Conservation (phyloP, 2,888 invertebrate genomes). For the Himalopsyche anomala region DNA sequence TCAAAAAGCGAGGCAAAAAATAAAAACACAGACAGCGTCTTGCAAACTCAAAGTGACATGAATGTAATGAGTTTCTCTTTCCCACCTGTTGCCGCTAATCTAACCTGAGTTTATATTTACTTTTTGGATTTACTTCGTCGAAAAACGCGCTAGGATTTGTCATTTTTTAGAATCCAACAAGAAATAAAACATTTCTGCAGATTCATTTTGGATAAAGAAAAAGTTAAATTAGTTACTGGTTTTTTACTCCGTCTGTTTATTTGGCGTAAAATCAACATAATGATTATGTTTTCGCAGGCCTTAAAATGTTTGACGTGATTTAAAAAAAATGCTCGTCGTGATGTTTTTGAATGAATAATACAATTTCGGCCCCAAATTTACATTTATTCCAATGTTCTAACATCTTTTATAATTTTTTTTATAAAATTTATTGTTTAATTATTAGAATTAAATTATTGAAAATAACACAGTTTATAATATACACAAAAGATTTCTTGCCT, state of each 20-base stretch:
- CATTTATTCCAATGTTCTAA: too few species aligned
- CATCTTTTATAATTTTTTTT: too few species aligned
- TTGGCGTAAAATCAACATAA: background rate
- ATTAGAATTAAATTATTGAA: too few species aligned
- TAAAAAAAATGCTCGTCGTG: background rate
- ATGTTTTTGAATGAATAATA: too few species aligned
- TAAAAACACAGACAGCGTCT: background rate
- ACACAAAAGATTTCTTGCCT: too few species aligned
- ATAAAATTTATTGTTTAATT: too few species aligned
- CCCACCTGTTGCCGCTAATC: constrained; percentile 59
- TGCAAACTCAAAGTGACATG: constrained; percentile 47
- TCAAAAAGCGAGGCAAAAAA: constrained; percentile 17
- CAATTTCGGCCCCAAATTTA: too few species aligned
- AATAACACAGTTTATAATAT: too few species aligned
- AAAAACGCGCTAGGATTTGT: constrained; percentile 42
- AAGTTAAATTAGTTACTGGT: constrained; percentile 24
- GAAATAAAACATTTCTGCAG: constrained; percentile 22
- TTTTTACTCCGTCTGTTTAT: constrained; percentile 12
- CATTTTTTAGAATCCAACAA: background rate
- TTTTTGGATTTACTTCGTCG: constrained; percentile 43
- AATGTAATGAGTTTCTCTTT: constrained; percentile 56
- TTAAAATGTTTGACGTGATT: background rate
- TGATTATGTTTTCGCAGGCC: background rate
- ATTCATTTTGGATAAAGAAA: constrained; percentile 19
- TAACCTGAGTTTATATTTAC: constrained; percentile 35